Conservation (phyloP, 2,888 invertebrate species). For the Allolobophora icterica region DNA sequence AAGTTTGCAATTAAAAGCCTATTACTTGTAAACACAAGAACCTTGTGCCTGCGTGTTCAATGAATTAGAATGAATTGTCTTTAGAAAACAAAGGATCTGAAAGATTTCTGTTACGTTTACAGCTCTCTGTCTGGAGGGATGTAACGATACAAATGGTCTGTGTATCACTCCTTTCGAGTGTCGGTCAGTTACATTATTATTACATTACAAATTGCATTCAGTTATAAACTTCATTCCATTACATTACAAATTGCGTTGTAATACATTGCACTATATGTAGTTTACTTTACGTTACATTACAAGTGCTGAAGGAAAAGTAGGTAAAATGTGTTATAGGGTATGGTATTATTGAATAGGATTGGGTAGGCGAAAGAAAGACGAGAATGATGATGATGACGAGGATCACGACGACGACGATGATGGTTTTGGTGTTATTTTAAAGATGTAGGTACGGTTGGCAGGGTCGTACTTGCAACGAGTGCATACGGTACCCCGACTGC, state of each 20-base stretch:
- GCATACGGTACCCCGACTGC: slow-evolving; percentile 91
- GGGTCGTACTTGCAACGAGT: slow-evolving; percentile 87
- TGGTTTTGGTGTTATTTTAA: slow-evolving; percentile 64
- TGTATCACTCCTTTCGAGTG: slow-evolving; percentile 92
- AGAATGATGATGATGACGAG: background rate
- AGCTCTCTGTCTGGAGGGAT: slow-evolving; percentile 92
- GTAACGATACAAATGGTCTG: slow-evolving; percentile 86
- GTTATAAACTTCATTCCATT: background rate
- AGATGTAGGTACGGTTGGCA: slow-evolving; percentile 93
- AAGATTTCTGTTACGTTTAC: slow-evolving; percentile 67
- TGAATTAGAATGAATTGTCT: background rate
- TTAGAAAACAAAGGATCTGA: background rate
- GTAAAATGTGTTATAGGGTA: background rate
- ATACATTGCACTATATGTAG: background rate
- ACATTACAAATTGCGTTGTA: background rate
- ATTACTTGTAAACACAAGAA: too few species aligned
- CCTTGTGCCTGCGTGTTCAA: background rate
- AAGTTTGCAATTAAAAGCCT: background rate
- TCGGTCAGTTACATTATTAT: slow-evolving; percentile 77
- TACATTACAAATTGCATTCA: background rate
- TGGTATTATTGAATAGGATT: background rate
- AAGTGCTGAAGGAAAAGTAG: background rate
- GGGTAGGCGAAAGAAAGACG: background rate
- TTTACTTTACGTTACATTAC: background rate
- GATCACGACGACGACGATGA: background rate